Conservation (phyloP, 2,113 vertebrate genomes). For the Syngnathus typhle region DNA sequence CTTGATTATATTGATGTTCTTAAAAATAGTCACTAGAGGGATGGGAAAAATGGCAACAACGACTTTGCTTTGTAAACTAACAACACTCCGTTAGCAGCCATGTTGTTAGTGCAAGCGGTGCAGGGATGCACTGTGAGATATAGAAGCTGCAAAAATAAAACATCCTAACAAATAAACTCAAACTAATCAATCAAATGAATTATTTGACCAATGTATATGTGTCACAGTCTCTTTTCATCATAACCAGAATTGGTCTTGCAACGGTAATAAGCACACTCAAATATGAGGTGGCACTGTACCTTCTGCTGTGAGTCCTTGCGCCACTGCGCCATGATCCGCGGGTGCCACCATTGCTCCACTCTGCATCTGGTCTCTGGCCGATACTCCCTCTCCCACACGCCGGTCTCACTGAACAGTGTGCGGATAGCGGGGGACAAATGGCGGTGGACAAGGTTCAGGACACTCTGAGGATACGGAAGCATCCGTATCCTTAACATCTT, state of each 20-base stretch:
- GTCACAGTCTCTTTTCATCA: background rate
- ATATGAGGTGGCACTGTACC: slow-evolving; percentile 64
- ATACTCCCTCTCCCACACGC: slow-evolving; percentile 84
- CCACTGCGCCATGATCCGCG: slow-evolving; percentile 76
- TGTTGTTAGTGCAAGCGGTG: background rate
- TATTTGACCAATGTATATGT: background rate
- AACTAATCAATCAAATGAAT: background rate
- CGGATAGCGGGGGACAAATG: slow-evolving; percentile 41
- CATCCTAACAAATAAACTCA: background rate
- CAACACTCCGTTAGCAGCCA: background rate
- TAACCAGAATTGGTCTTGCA: background rate
- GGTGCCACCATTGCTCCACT: slow-evolving; percentile 87
- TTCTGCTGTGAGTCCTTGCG: slow-evolving; percentile 60
- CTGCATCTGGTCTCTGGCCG: slow-evolving; percentile 75
- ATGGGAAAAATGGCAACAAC: background rate
- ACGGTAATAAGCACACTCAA: background rate
- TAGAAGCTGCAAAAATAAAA: background rate
- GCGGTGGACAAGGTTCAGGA: slow-evolving; percentile 5
- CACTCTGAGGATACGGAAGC: slow-evolving; percentile 48
- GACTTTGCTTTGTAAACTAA: background rate
- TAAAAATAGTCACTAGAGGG: background rate
- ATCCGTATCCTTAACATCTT: slow-evolving; percentile 47
- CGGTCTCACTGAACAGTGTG: slow-evolving; percentile 82
- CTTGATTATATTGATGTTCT: background rate
- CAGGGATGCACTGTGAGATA: background rate